Percentiles rank a stretch among this genome's conserved stretches.
These are phyloP conservation scores for Muscicapa adusta DNA, from an alignment of 2,113 vertebrate genomes.

Conservation along the genomic window DNA sequence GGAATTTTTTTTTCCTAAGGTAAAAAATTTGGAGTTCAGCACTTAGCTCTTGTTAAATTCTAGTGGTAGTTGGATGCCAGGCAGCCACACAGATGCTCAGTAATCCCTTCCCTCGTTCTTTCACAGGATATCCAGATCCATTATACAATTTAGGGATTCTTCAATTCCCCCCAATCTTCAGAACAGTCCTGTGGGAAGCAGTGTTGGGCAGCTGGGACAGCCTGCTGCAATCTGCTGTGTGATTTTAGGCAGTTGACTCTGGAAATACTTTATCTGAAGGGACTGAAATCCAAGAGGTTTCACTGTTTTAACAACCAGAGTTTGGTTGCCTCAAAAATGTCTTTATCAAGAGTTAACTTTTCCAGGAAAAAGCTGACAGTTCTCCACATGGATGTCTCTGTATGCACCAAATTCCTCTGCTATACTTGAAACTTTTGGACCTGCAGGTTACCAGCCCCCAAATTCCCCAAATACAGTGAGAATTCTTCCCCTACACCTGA, in stretches of 20 bases:
- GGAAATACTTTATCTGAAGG: background rate
- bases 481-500: background rate
- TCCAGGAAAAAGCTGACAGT: background rate
- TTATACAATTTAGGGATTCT: background rate
- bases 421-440: background rate
- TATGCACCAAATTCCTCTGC: background rate
- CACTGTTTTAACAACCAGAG: background rate
- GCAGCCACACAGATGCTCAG: background rate
- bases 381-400: background rate
- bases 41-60: background rate
- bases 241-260: background rate
- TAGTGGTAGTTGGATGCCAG: background rate
- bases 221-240: background rate
- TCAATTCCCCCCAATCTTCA: background rate
- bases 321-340: background rate
- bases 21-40: background rate
- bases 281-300: background rate
- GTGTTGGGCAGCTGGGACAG: background rate
- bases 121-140: fast-evolving
- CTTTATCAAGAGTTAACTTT: background rate
- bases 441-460: background rate
- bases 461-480: background rate
- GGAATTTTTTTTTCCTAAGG: background rate
- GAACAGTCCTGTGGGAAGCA: background rate
- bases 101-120: background rate